Evolutionary conservation across 2,797 vertebrate genomes (phyloP).

Genomic region (Sphenodon punctatus): DNA sequence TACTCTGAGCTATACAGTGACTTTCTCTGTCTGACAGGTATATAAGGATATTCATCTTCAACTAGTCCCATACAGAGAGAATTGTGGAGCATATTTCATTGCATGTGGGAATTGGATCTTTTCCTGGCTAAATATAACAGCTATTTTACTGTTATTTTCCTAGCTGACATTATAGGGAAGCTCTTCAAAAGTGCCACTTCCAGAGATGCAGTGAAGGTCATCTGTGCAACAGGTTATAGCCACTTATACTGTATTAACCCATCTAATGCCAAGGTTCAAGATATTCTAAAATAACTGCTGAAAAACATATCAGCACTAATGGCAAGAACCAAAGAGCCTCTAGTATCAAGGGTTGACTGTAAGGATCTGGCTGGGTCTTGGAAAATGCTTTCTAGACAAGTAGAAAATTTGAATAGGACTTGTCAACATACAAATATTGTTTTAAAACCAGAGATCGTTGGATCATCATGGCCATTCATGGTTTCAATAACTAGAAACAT

Average conservation of each 20-base stretch:
- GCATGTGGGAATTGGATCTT: neutral
- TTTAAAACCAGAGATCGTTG: neutral
- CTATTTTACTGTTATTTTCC: neutral
- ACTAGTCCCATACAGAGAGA: slow-evolving; percentile 5
- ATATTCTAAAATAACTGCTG: neutral
- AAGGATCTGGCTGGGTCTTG: neutral
- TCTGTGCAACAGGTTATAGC: neutral
- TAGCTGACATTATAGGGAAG: neutral
- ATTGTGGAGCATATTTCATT: neutral
- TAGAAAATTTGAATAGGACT: neutral
- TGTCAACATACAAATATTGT: neutral
- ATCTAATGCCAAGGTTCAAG: neutral
- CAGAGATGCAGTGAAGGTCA: neutral
- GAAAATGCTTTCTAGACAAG: neutral
- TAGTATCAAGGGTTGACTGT: neutral
- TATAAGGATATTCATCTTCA: slow-evolving; percentile 52
- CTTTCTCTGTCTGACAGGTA: slow-evolving; percentile 55
- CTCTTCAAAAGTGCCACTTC: neutral
- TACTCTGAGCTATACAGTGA: slow-evolving; percentile 20
- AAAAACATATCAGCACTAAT: neutral
- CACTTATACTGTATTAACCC: neutral
- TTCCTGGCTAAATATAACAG: neutral
- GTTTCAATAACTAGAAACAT: neutral
- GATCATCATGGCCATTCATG: neutral
- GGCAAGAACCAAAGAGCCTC: neutral